Evolutionary conservation across 1,140 invertebrate genomes (phyloP).

Genomic region (Diorhabda elongata): DNA sequence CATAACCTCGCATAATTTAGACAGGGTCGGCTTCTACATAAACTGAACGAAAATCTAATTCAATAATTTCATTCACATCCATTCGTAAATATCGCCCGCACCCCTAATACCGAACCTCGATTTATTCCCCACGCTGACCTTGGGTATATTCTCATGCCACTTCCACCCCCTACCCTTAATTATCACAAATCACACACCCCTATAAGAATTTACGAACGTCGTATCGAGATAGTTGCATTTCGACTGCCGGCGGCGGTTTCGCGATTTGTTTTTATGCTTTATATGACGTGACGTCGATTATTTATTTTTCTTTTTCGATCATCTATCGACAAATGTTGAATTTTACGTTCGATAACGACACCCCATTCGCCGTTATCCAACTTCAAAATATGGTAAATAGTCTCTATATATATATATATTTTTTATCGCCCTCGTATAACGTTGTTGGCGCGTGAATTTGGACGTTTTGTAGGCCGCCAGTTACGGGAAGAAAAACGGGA

Average conservation of each 20-base stretch:
- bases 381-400: slow-evolving; percentile 41
- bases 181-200: slow-evolving; percentile 28
- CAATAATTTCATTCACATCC: no score
- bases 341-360: slow-evolving; percentile 41
- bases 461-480: slow-evolving; percentile 62
- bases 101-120: no score
- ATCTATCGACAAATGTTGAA: slow-evolving; percentile 34
- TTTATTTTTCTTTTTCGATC: no score
- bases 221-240: neutral
- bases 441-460: neutral
- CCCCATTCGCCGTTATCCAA: slow-evolving; percentile 41
- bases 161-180: slow-evolving; percentile 29
- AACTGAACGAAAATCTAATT: neutral
- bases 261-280: neutral
- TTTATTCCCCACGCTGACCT: neutral
- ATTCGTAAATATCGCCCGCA: no score
- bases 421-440: no score
- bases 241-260: neutral
- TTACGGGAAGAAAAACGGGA: slow-evolving; percentile 82
- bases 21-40: neutral
- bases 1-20: neutral
- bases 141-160: neutral
- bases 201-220: neutral
- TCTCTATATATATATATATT: no score
- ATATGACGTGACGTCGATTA: slow-evolving; percentile 6